Base-by-base conservation (phyloP, 2,797 vertebrate species). In the Mormyrus hasselquistii region DNA sequence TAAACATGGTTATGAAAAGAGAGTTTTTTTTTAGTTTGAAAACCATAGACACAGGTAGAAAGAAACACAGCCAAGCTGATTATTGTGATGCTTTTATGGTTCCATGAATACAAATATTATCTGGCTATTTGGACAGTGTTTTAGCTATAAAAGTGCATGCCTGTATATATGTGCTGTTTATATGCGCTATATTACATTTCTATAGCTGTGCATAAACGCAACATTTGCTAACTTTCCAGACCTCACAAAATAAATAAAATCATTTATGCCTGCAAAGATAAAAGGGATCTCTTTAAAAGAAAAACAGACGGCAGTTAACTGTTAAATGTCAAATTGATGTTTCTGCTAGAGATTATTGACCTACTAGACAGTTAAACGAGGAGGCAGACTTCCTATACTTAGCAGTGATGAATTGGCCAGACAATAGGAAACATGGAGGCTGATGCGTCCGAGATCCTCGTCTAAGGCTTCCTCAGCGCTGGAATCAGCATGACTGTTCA, bases 331-430 rank as follows among this genome's bases (percentile, higher is more conserved):
- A 14, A 85, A 47, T 34, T 79, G 76, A 90, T n/a, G 57, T 85
- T 91, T 88, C 89, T 65, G n/a, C 69, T 19, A 41, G 82, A 88
- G 82, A 87, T 69, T 88, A 88, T 79, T 84, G 38, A 89, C 79
- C 44, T 69, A 88, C 73, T 86, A 90, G 89, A 73, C 89, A 47
- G 88, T 89, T 86, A 90, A 86, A 90, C 52, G 22, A 69, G 57
- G 6, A 29, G 52, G 50, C 87, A 84, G 84, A 83, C 89, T 90
- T 89, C 86, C 29, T 89, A 86, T 90, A 86, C 89, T 91, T 87
- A 90, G 89, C 49, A 89, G 90, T 87, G 88, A 90, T 89, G 53
- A 89, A 89, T 62, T 87, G 83, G 87, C 73, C 49, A 90, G 88
- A 69, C 76, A 55, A 44, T 29, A 79, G 89, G 89, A 89, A 89